Evolutionary conservation across 2,113 vertebrate species (phyloP).

Genomic region (Lophura nycthemera): DNA sequence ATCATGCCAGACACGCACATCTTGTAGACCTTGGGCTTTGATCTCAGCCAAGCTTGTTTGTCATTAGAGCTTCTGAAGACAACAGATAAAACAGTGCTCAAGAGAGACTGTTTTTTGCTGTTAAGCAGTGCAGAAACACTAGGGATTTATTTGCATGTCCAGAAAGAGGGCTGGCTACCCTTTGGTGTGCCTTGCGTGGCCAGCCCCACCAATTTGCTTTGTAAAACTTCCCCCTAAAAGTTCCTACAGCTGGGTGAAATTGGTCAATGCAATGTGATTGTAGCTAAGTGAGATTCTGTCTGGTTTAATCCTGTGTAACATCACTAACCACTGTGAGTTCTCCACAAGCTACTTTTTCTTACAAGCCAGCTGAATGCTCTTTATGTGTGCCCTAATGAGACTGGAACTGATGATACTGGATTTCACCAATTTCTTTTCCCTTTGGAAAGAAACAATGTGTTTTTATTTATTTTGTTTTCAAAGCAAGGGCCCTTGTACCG

Average conservation of each 20-base stretch:
- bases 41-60: constrained; percentile 59
- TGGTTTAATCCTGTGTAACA: background rate
- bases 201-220: fast-evolving
- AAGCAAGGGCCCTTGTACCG: background rate
- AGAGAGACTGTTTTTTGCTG: background rate
- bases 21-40: constrained; percentile 30
- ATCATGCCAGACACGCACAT: background rate
- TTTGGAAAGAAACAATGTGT: background rate
- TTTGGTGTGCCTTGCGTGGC: background rate
- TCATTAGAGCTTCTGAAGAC: constrained; percentile 28
- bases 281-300: background rate
- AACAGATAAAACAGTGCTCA: constrained; percentile 17
- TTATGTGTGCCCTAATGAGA: background rate
- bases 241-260: background rate
- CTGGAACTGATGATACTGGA: fast-evolving
- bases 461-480: background rate
- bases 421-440: background rate
- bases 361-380: background rate
- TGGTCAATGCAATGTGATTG: background rate
- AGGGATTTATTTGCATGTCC: fast-evolving
- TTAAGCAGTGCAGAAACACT: background rate
- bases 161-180: background rate
- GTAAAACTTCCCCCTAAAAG: background rate
- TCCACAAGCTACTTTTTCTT: background rate
- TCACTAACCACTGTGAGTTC: background rate